Evolutionary conservation across 2,797 vertebrate genomes (phyloP).

Genomic region (Falco cherrug): DNA sequence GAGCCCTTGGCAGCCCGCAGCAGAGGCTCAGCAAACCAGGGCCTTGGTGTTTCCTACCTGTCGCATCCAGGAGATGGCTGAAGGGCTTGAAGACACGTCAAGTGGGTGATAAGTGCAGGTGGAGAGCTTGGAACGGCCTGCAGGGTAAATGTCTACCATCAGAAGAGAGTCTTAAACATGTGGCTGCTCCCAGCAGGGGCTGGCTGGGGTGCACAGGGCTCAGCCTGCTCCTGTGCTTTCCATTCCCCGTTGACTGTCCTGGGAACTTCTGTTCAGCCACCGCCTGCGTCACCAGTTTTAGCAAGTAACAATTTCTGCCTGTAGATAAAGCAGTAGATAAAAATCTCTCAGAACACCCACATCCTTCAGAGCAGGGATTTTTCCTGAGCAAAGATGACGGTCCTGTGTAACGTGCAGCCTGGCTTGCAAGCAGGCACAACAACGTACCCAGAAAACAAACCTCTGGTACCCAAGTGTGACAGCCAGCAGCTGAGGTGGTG

Average conservation of each 20-base stretch:
- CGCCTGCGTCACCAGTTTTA: background rate
- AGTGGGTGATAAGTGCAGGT: accelerated
- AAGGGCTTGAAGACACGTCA: background rate
- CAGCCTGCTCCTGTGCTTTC: background rate
- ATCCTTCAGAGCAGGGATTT: background rate
- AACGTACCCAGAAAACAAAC: background rate
- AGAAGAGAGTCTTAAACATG: background rate
- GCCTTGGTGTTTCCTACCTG: background rate
- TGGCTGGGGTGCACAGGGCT: background rate
- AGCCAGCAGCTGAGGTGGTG: background rate
- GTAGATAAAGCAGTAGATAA: background rate
- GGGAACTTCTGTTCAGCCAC: background rate
- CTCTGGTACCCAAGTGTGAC: background rate
- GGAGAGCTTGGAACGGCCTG: background rate
- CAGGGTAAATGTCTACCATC: background rate
- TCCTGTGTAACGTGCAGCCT: too few relatives aligned
- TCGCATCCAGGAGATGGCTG: background rate
- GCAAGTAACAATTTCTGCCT: background rate
- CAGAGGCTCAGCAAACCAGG: background rate
- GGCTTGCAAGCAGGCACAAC: background rate
- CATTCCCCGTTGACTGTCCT: background rate
- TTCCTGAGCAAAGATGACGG: background rate
- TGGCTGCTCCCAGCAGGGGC: background rate
- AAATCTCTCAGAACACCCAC: background rate
- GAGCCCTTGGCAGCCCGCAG: background rate